phyloP scores from a whole-genome alignment of 2,797 vertebrate genomes.

The Falco peregrinus region DNA sequence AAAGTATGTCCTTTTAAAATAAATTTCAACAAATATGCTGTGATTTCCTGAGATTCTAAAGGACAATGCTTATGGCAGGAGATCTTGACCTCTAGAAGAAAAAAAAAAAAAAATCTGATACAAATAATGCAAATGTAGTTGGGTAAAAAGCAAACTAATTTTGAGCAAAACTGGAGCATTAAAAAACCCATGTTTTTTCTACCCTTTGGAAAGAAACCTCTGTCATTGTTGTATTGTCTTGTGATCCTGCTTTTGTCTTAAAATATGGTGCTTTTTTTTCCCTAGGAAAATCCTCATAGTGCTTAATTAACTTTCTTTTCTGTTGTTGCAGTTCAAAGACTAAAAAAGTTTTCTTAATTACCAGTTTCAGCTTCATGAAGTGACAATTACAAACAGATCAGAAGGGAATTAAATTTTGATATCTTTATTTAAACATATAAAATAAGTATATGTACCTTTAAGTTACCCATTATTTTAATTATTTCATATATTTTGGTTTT shows the following conservation, averaged over 20 bases:
- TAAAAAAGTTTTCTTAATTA: neutral
- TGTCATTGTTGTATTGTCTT: neutral
- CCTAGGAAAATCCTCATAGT: neutral
- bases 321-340: neutral
- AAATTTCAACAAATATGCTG: neutral
- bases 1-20: neutral
- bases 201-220: neutral
- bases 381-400: neutral
- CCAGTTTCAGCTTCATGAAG: neutral
- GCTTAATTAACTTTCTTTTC: slow-evolving; percentile 22
- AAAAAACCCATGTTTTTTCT: neutral
- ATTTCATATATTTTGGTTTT: neutral
- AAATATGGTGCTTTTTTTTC: neutral
- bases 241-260: neutral
- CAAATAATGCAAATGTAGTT: neutral
- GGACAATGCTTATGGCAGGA: neutral
- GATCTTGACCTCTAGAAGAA: neutral
- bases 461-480: neutral
- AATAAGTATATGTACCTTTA: neutral
- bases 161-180: neutral
- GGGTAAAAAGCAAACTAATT: neutral
- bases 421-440: neutral
- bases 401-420: neutral
- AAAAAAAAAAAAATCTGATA: neutral
- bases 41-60: neutral